Base-by-base conservation (phyloP, 2,888 invertebrate species). In the Drosophila pegasa region DNA sequence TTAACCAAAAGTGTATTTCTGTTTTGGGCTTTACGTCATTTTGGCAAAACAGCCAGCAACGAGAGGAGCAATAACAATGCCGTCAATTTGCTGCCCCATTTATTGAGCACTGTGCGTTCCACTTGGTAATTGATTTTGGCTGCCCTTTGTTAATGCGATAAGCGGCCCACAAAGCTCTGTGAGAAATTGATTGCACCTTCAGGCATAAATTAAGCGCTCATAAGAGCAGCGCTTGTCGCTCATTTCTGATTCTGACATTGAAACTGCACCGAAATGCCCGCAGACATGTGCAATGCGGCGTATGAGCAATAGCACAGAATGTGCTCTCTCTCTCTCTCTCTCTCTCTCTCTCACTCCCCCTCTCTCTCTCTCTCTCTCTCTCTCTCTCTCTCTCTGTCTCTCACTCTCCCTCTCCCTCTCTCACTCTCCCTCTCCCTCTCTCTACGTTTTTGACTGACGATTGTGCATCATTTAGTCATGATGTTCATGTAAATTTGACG, bases 1-100 rank as follows among this genome's bases (percentile, higher is more conserved):
- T 85, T 85, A 85, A 69, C 66, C 62, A 62, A 79, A 79, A 74
- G 65, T 67, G 73, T 74, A 74, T 70, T 75, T 78, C 40, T 60
- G 54, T 66, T 63, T 54, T 27, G 33, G 29, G 22, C 33, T 75
- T 68, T 54, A 66, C 71, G 68, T 66, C 66, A 69, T 54, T 68
- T 67, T 67, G 62, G 59, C 77, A 50, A 25, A 29, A 43, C 43
- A 12, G 20, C 43, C 3, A 47, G 3, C 3, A 40, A 20, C 2
- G n/a, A 43, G 9, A 25, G 52, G 9, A 37, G 50, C 38, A 20
- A 27, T 40, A 16, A 29, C 50, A 62, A 27, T 58, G 27, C 10
- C 16, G 22, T 55, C 38, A 41, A 54, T 31, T 35, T 66, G 59
- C 9, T 45, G 45, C 9, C 33, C 9, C 40, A 40, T 61, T 52